Evolutionary conservation across 2,797 vertebrate species (phyloP), one percentile per base, ranked within the genome.

Genomic region (Arrhamphus sclerolepis): DNA sequence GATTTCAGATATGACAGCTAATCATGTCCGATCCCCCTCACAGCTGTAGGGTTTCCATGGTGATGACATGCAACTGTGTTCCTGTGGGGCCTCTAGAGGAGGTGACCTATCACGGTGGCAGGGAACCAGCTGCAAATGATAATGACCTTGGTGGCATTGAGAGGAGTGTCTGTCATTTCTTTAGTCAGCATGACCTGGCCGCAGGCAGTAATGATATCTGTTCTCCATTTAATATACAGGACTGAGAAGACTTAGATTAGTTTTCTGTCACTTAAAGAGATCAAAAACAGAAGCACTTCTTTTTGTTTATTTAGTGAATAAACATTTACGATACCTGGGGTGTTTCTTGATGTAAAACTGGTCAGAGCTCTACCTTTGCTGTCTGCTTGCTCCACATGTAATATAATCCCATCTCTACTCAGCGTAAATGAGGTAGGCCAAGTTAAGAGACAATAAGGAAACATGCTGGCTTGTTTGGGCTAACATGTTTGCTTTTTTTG

Each of bases 1-100:
- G 61, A 73, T 82, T 75, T 84, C 52, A 64, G 65, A 63, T 16
- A 17, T 79, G 85, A 80, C 80, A 81, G 57, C 72, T 77, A 77
- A 38, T 38, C 34, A 71, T 44, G 59, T 67, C 65, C 56, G 69
- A 60, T 52, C 62, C 43, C 60, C 31, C 42, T 58, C 5, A n/a
- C 17, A 19, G 64, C 53, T 21, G 59, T 70, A 76, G 75, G 62
- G 82, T 86, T 86, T 57, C 87, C 66, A 66, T 65, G 71, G 86
- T 24, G 50, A 86, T 16, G 5, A 40, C 5, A 8, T 41, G 26
- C 44, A 58, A 55, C 50, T 24, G 46, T 24, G 53, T 6, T 41
- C 53, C 54, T 46, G 56, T 10, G 19, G 46, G 19, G 57, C 56
- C 50, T 77, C 73, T 57, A 39, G 46, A 64, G 65, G 77, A 75